phyloP scores from a whole-genome alignment of 1,140 invertebrate species.

The Atta colombica region DNA sequence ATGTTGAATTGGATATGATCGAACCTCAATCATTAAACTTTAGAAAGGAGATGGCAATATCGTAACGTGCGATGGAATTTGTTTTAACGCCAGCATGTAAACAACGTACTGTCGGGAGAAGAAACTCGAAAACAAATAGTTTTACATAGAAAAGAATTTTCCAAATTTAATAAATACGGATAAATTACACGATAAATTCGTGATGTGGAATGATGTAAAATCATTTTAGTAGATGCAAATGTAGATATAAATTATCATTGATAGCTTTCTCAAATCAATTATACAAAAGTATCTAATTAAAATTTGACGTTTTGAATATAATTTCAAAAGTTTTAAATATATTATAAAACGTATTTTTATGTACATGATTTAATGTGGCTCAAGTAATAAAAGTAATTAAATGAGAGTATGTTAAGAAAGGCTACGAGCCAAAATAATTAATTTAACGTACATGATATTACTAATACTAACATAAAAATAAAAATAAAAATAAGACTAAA shows the following conservation, averaged over 20 bases:
- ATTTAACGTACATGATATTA: too few species aligned
- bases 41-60: not conserved
- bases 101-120: not conserved
- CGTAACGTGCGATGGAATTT: slow-evolving; percentile 1
- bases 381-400: too few species aligned
- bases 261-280: not conserved
- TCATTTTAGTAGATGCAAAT: not conserved
- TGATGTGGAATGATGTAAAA: not conserved
- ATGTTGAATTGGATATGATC: slow-evolving; percentile 14
- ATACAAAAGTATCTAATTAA: not conserved
- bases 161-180: not conserved
- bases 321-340: not conserved
- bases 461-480: too few species aligned
- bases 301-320: not conserved
- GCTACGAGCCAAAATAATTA: too few species aligned
- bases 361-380: too few species aligned
- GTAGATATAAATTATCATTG: not conserved
- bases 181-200: not conserved
- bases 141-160: not conserved
- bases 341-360: not conserved
- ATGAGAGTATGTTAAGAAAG: too few species aligned
- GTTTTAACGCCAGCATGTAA: not conserved
- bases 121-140: not conserved
- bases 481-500: too few species aligned
- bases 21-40: not conserved